phyloP scores from a whole-genome alignment of 2,797 vertebrate genomes.

The Columba guinea region DNA sequence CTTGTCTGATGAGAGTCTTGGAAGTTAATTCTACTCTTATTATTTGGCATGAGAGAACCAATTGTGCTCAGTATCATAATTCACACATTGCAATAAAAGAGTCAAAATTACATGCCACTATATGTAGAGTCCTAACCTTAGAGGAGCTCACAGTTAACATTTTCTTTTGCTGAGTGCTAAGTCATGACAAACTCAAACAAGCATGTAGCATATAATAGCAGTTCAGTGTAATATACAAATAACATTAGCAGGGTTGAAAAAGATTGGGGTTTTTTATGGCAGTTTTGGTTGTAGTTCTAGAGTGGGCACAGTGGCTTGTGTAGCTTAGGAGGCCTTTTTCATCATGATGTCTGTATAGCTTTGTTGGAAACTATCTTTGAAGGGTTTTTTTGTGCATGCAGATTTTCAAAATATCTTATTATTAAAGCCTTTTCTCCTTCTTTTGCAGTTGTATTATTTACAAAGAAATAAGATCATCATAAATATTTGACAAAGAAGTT shows the following conservation, averaged over 20 bases:
- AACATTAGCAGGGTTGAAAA: neutral
- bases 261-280: neutral
- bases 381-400: neutral
- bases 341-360: neutral
- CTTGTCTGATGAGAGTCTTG: neutral
- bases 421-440: neutral
- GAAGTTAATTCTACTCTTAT: neutral
- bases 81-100: neutral
- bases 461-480: neutral
- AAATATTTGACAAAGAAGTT: neutral
- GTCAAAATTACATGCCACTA: neutral
- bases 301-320: neutral
- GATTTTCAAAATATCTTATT: neutral
- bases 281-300: neutral
- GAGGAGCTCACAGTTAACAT: neutral
- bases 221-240: neutral
- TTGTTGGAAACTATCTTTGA: neutral
- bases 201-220: neutral
- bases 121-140: neutral
- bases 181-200: neutral
- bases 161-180: neutral
- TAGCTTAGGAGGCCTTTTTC: neutral
- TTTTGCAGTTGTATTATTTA: neutral
- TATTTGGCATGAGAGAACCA: neutral
- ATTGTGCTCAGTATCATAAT: neutral